Evolutionary conservation across 2,113 vertebrate genomes (phyloP).

Genomic region (Macquaria ambigua): DNA sequence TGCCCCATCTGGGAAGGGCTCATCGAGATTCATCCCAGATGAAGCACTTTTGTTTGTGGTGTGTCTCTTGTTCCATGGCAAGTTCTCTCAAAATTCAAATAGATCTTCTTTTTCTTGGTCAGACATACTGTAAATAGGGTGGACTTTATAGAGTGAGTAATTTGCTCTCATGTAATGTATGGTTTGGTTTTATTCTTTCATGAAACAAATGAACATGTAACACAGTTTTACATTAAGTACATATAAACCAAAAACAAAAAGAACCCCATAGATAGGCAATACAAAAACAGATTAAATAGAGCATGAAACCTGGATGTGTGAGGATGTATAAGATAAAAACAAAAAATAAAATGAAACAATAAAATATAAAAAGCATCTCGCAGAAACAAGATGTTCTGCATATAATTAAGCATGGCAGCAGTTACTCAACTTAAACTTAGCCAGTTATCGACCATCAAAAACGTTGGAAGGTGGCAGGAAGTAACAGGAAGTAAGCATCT

Average conservation of each 20-base stretch:
- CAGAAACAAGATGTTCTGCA: too few species aligned
- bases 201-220: background rate
- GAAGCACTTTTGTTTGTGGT: constrained; percentile 52
- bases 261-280: background rate
- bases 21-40: constrained; percentile 49
- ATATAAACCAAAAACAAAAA: background rate
- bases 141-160: background rate
- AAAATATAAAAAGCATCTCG: too few species aligned
- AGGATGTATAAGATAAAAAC: background rate
- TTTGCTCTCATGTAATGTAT: background rate
- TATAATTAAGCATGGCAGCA: too few species aligned
- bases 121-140: background rate
- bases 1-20: constrained; percentile 58
- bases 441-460: too few species aligned
- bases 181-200: background rate
- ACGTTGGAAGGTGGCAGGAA: too few species aligned
- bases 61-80: constrained; percentile 4
- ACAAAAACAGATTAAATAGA: background rate
- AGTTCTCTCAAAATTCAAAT: constrained; percentile 9
- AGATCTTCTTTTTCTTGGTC: background rate
- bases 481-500: too few species aligned
- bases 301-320: background rate
- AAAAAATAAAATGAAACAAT: background rate
- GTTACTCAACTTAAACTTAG: too few species aligned
- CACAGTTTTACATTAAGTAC: background rate